These are phyloP conservation scores for Phortica variegata DNA, from an alignment of 1,140 invertebrate species.

Conservation along the genomic window DNA sequence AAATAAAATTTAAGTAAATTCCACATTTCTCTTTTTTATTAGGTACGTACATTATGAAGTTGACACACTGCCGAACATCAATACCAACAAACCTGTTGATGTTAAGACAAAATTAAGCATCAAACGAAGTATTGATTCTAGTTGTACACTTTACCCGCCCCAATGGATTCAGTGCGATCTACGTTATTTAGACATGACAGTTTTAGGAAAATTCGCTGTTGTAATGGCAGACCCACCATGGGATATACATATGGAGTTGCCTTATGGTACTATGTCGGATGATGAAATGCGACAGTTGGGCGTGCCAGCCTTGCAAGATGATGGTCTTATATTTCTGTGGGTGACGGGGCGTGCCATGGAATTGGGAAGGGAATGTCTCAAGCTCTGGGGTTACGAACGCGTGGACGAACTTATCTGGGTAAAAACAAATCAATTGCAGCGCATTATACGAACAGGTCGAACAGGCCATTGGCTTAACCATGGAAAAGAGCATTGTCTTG, in stretches of 20 bases:
- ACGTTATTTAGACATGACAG: constrained; percentile 92
- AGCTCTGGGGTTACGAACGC: constrained; percentile 93
- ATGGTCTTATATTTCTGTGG: constrained; percentile 96
- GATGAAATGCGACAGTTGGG: constrained; percentile 97
- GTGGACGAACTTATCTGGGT: constrained; percentile 99
- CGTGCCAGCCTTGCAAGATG: constrained; percentile 87
- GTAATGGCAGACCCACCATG: constrained; percentile 97
- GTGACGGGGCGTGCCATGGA: constrained; percentile 98
- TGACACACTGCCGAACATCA: constrained; percentile 62
- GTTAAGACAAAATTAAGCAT: constrained; percentile 48
- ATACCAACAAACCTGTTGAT: constrained; percentile 51
- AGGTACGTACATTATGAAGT: constrained; percentile 95
- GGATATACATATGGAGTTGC: constrained; percentile 94
- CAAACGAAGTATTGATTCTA: constrained; percentile 57
- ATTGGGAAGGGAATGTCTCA: constrained; percentile 87
- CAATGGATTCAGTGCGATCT: constrained; percentile 98
- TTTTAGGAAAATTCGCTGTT: constrained; percentile 90
- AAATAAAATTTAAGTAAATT: neutral
- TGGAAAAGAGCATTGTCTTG: constrained; percentile 97
- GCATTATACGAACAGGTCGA: constrained; percentile 93
- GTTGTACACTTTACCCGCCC: constrained; percentile 76
- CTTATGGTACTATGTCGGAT: constrained; percentile 98
- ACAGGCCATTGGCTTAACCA: constrained; percentile 99
- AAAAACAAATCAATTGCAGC: constrained; percentile 96
- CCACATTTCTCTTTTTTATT: too few relatives aligned